Conservation (phyloP, 2,888 invertebrate species). For the Agrotis segetum region DNA sequence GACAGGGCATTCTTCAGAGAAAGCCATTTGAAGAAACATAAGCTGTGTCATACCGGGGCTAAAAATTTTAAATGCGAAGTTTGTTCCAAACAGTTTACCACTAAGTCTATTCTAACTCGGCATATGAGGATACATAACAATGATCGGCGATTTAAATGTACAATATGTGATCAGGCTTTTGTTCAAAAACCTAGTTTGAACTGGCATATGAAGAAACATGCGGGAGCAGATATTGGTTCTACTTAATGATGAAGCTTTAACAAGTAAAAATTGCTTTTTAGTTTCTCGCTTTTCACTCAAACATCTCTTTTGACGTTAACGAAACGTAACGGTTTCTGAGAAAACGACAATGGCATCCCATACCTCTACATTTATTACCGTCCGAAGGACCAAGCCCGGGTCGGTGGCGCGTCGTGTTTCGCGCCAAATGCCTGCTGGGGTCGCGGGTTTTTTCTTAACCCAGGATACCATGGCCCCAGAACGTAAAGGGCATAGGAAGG, state of each 20-base stretch:
- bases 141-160: conserved; percentile 68
- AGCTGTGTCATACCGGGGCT: conserved; percentile 80
- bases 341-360: neutral
- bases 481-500: too few species aligned
- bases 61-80: conserved; percentile 81
- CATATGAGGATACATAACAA: conserved; percentile 77
- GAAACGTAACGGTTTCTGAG: neutral
- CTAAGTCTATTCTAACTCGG: conserved; percentile 74
- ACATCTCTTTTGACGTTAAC: neutral
- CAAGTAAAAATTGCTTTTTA: too few species aligned
- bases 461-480: too few species aligned
- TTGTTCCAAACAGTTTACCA: conserved; percentile 75
- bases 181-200: conserved; percentile 70
- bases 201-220: conserved; percentile 66
- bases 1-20: conserved; percentile 63
- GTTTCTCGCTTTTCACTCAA: neutral
- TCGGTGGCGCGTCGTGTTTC: too few species aligned
- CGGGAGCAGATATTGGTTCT: neutral
- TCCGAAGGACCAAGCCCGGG: too few species aligned
- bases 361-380: neutral
- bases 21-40: conserved; percentile 76
- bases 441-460: too few species aligned
- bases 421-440: too few species aligned
- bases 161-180: conserved; percentile 65
- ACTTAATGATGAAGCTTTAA: neutral